Evolutionary conservation across 2,888 invertebrate species (phyloP).

Genomic region (Xanthorhoe designata): DNA sequence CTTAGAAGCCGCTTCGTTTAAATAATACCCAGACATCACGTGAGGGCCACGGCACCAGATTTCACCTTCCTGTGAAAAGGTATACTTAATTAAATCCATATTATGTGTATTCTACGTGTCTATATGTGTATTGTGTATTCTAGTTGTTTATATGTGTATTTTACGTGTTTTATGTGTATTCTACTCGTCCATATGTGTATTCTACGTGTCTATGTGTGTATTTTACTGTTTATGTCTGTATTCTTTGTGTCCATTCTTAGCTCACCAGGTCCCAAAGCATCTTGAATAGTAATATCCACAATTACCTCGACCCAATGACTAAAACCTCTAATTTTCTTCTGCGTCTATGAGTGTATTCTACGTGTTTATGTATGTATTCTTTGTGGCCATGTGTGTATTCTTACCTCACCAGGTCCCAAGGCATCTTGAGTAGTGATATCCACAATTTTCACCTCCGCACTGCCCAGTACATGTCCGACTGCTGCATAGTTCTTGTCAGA

Average conservation of each 20-base stretch:
- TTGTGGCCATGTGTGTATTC: neutral
- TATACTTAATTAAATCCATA: neutral
- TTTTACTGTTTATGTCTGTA: no score
- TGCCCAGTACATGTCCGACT: conserved; percentile 61
- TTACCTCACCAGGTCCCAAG: conserved; percentile 67
- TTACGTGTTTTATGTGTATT: no score
- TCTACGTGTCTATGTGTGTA: conserved; percentile 9
- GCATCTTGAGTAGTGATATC: conserved; percentile 65
- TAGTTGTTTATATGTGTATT: no score
- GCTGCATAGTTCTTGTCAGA: conserved; percentile 60
- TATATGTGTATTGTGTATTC: no score
- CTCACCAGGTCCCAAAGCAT: conserved; percentile 66
- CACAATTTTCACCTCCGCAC: conserved; percentile 64
- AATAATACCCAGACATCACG: conserved; percentile 87
- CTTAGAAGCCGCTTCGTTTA: conserved; percentile 89
- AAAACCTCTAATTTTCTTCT: no score
- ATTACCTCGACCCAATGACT: no score
- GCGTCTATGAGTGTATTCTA: no score
- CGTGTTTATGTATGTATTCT: no score
- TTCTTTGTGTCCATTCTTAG: conserved; percentile 45
- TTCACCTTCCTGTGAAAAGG: conserved; percentile 86
- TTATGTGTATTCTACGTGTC: no score
- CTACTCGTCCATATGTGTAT: no score
- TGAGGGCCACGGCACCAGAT: conserved; percentile 90
- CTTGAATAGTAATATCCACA: conserved; percentile 62